Conservation (phyloP, 2,797 vertebrate species). For the Sebastes taczanowskii region DNA sequence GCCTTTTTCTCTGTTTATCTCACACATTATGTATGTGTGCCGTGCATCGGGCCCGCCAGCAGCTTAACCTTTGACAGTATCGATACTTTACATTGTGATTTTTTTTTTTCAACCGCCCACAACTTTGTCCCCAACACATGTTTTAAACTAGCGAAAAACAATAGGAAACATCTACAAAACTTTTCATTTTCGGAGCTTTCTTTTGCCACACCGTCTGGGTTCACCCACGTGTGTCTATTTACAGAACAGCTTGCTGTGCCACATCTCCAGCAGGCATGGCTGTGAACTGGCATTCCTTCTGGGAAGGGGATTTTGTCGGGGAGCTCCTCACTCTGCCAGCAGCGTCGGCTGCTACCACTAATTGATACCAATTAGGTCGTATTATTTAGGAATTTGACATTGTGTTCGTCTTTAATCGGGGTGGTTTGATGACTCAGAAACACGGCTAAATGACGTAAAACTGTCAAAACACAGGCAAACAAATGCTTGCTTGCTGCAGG, state of each 20-base stretch:
- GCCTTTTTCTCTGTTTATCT: conserved; percentile 11
- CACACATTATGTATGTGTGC: background rate
- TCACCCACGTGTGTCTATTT: conserved; percentile 47
- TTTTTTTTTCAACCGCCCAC: background rate
- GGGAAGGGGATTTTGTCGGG: conserved; percentile 46
- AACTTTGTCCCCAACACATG: background rate
- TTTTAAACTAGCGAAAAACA: background rate
- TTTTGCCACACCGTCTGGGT: background rate
- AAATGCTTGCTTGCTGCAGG: conserved; percentile 42
- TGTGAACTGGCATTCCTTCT: conserved; percentile 57
- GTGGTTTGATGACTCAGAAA: conserved; percentile 59
- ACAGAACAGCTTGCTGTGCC: conserved; percentile 45
- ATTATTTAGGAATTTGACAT: conserved; percentile 74
- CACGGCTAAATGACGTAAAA: conserved; percentile 38
- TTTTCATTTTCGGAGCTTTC: background rate
- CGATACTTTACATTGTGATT: background rate
- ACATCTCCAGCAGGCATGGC: conserved; percentile 48
- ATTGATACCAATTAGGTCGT: conserved; percentile 71
- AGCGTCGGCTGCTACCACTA: conserved; percentile 47
- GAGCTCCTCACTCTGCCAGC: conserved; percentile 47
- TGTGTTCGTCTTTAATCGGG: conserved; percentile 61
- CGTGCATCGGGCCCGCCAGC: conserved; percentile 5
- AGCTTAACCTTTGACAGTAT: conserved; percentile 50
- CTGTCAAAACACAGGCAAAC: conserved; percentile 59
- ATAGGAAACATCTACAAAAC: background rate